Evolutionary conservation across 2,113 vertebrate species (phyloP).

Genomic region (Chaetops frenatus): DNA sequence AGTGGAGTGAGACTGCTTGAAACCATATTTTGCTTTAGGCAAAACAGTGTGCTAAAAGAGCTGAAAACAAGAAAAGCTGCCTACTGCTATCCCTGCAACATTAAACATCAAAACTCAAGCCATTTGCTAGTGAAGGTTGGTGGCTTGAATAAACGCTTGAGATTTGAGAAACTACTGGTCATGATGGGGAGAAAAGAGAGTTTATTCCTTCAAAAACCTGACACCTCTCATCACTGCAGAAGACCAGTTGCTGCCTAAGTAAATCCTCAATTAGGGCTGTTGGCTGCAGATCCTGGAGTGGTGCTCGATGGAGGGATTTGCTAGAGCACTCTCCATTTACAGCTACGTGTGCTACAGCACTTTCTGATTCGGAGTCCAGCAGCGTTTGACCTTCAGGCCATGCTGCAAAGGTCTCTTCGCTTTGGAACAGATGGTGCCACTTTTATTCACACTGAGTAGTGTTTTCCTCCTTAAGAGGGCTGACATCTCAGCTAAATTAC

Average conservation of each 20-base stretch:
- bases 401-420: neutral
- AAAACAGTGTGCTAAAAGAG: slow-evolving; percentile 61
- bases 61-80: slow-evolving; percentile 59
- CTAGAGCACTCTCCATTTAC: neutral
- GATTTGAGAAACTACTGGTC: slow-evolving; percentile 44
- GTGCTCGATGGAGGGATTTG: rapidly evolving
- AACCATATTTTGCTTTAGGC: slow-evolving; percentile 66
- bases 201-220: slow-evolving; percentile 17
- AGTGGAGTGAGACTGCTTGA: slow-evolving; percentile 47
- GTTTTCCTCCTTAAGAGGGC: neutral
- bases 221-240: neutral
- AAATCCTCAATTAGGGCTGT: neutral
- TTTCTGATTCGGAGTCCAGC: neutral
- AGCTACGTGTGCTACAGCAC: neutral
- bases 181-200: neutral
- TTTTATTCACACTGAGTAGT: neutral
- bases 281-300: neutral
- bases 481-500: neutral
- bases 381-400: slow-evolving; percentile 25
- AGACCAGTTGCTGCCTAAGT: neutral
- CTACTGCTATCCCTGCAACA: slow-evolving; percentile 43
- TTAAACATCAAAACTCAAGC: slow-evolving; percentile 63
- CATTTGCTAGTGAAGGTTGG: slow-evolving; percentile 33
- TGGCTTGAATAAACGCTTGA: slow-evolving; percentile 39
- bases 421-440: slow-evolving; percentile 2